Evolutionary conservation across 2,888 invertebrate species (phyloP).

Genomic region (Stenotaenia linearis): DNA sequence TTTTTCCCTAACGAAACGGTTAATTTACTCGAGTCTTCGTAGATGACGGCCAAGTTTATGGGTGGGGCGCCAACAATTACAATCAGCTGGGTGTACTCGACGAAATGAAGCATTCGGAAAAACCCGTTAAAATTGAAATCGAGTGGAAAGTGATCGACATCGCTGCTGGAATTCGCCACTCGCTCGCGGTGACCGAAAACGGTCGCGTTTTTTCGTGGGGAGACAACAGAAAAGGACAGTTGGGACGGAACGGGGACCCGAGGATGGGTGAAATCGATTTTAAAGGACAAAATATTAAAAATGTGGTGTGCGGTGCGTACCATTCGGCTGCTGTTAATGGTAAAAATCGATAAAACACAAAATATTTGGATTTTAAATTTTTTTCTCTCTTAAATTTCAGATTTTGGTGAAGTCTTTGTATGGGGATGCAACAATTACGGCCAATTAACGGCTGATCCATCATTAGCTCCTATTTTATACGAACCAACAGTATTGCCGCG

Average conservation of each 20-base stretch:
- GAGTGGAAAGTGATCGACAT: background rate
- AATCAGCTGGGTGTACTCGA: background rate
- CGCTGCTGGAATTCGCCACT: background rate
- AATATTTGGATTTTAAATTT: background rate
- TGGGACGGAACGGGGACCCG: background rate
- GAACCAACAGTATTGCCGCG: background rate
- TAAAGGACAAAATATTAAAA: background rate
- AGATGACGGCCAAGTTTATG: background rate
- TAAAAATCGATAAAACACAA: background rate
- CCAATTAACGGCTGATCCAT: background rate
- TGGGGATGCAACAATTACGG: background rate
- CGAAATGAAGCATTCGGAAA: too few species aligned
- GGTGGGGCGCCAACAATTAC: background rate
- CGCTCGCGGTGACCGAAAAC: background rate
- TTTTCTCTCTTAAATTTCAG: too few species aligned
- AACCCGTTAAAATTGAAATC: background rate
- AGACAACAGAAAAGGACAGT: slow-evolving; percentile 1
- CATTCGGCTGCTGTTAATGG: background rate
- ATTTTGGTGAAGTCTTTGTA: background rate
- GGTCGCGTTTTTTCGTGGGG: background rate
- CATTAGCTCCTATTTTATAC: background rate
- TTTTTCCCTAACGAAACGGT: background rate
- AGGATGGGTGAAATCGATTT: background rate
- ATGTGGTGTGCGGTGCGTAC: background rate
- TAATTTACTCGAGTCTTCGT: too few species aligned